Conservation (phyloP, 1,140 invertebrate species). For the Hirudo medicinalis region DNA sequence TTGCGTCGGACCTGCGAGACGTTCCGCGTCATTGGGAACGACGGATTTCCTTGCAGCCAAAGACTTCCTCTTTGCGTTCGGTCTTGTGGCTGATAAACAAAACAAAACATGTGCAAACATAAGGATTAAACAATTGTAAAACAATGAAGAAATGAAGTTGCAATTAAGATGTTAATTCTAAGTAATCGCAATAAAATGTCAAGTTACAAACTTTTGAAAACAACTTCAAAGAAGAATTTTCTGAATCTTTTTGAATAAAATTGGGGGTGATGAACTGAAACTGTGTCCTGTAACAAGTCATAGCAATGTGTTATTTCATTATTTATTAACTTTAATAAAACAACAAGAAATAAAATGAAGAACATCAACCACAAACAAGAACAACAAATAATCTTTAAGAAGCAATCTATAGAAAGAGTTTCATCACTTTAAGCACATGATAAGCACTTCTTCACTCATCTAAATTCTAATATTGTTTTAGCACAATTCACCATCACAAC, state of each 20-base stretch:
- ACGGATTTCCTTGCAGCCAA: not conserved
- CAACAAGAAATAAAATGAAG: not conserved
- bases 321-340: not conserved
- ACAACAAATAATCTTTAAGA: too few species aligned
- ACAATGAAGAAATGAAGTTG: too few species aligned
- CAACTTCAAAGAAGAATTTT: constrained; percentile 86
- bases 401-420: too few species aligned
- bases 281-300: constrained; percentile 76
- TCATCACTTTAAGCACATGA: too few species aligned
- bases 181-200: too few species aligned
- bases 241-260: constrained; percentile 94
- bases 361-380: too few species aligned
- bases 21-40: not conserved
- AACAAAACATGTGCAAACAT: too few species aligned
- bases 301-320: not conserved
- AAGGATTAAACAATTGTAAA: too few species aligned
- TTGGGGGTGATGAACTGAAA: constrained; percentile 87
- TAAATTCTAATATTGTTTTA: not conserved
- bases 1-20: not conserved
- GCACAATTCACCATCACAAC: not conserved
- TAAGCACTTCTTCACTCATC: too few species aligned
- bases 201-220: constrained; percentile 60
- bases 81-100: not conserved
- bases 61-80: not conserved
- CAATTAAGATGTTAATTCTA: too few species aligned